These are phyloP conservation scores for Acipenser ruthenus DNA, from an alignment of 2,797 vertebrate species.

Conservation along the genomic window DNA sequence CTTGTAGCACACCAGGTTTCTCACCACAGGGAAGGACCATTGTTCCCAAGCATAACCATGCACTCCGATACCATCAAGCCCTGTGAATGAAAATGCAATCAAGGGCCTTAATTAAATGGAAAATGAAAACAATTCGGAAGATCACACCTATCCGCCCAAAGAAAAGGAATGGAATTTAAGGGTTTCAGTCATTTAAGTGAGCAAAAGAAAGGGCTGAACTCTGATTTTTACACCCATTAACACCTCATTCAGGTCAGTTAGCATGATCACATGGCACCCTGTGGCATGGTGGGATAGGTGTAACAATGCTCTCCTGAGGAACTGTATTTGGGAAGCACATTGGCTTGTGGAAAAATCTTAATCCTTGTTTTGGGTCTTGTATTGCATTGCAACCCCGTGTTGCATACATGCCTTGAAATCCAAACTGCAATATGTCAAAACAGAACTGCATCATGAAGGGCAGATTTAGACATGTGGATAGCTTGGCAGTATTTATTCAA, in stretches of 20 bases:
- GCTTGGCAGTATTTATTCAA: no score
- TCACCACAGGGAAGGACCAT: background rate
- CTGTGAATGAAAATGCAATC: background rate
- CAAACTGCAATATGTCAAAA: no score
- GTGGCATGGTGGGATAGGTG: constrained; percentile 28
- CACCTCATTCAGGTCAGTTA: constrained; percentile 48
- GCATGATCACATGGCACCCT: constrained; percentile 35
- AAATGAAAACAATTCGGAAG: background rate
- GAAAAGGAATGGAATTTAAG: background rate
- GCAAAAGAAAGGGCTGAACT: constrained; percentile 29
- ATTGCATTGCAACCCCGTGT: no score
- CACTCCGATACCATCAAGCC: background rate
- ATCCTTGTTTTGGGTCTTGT: no score
- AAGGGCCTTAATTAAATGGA: background rate
- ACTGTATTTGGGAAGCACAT: constrained; percentile 26
- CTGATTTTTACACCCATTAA: constrained; percentile 51
- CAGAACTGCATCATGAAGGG: no score
- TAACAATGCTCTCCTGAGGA: constrained; percentile 38
- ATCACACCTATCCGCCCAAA: background rate
- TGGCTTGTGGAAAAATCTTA: background rate
- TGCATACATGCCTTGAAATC: no score
- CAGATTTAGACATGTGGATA: no score
- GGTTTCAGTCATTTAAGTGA: background rate
- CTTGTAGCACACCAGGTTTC: background rate
- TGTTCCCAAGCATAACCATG: no score